phyloP scores from a whole-genome alignment of 2,888 invertebrate genomes.

The Yponomeuta evonymella region DNA sequence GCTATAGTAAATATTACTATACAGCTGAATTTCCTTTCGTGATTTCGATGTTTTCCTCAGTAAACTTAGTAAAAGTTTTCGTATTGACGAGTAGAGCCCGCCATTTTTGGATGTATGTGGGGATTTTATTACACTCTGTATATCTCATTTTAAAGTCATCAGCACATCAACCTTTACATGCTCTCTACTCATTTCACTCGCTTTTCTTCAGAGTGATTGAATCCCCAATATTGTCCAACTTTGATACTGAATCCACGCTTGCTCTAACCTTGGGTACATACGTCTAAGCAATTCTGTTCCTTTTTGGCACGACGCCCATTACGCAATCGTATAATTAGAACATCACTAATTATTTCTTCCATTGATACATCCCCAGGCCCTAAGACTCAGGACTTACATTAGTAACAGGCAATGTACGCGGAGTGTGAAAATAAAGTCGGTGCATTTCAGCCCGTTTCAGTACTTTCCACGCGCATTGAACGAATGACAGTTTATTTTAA shows the following conservation, averaged over 20 bases:
- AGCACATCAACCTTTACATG: too few relatives aligned
- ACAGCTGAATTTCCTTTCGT: too few relatives aligned
- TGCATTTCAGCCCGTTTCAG: background rate
- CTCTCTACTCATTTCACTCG: too few relatives aligned
- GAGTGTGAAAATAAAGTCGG: background rate
- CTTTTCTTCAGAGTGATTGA: background rate
- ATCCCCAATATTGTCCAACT: background rate
- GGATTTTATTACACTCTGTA: too few relatives aligned
- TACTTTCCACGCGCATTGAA: slow-evolving; percentile 5
- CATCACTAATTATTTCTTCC: background rate
- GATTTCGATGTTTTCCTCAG: too few relatives aligned
- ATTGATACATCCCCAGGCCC: background rate
- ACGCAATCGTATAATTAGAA: background rate
- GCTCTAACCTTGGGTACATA: background rate
- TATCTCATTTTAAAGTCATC: too few relatives aligned
- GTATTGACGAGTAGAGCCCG: too few relatives aligned
- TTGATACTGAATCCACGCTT: background rate
- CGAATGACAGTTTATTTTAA: background rate
- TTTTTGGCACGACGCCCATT: slow-evolving; percentile 50
- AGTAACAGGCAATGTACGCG: background rate
- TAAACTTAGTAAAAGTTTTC: too few relatives aligned
- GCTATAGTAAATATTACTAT: too few relatives aligned
- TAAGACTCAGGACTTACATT: background rate
- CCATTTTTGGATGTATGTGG: too few relatives aligned
- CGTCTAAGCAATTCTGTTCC: slow-evolving; percentile 39